phyloP scores from a whole-genome alignment of 2,888 invertebrate genomes.

The Trissolcus japonicus region DNA sequence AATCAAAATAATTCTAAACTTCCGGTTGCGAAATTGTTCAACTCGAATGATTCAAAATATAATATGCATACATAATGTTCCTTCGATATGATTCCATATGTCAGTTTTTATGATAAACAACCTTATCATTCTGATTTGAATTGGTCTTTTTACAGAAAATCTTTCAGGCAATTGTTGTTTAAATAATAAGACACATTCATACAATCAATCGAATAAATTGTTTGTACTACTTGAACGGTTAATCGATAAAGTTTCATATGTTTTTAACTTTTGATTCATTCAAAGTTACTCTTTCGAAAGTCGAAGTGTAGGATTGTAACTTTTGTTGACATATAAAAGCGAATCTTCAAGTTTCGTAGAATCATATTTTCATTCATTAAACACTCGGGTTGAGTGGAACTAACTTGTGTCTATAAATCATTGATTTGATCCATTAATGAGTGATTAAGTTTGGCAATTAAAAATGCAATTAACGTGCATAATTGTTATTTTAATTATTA shows the following conservation, averaged over 20 bases:
- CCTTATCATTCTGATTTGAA: background rate
- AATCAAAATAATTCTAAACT: too few relatives aligned
- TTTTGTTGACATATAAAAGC: constrained; percentile 1
- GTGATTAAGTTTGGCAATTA: too few relatives aligned
- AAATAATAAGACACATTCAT: constrained; percentile 59
- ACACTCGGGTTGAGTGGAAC: too few relatives aligned
- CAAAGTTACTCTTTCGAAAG: constrained; percentile 60
- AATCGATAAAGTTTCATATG: constrained; percentile 73
- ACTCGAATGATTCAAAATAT: too few relatives aligned
- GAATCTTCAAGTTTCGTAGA: constrained; percentile 10
- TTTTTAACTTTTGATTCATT: constrained; percentile 48
- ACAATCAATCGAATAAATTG: constrained; percentile 63
- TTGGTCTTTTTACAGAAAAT: constrained; percentile 17
- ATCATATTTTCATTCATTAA: constrained; percentile 17
- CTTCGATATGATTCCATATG: too few relatives aligned
- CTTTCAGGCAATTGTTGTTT: constrained; percentile 45
- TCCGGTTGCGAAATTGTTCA: too few relatives aligned
- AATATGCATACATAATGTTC: too few relatives aligned
- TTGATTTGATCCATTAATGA: background rate
- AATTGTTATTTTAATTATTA: too few relatives aligned
- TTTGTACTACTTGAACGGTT: constrained; percentile 71
- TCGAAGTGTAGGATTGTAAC: constrained; percentile 54
- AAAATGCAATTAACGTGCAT: too few relatives aligned
- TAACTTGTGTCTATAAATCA: background rate
- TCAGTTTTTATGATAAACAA: constrained; percentile 18